phyloP scores from a whole-genome alignment of 1,140 invertebrate genomes.

The Holcopasites calliopsidis region DNA sequence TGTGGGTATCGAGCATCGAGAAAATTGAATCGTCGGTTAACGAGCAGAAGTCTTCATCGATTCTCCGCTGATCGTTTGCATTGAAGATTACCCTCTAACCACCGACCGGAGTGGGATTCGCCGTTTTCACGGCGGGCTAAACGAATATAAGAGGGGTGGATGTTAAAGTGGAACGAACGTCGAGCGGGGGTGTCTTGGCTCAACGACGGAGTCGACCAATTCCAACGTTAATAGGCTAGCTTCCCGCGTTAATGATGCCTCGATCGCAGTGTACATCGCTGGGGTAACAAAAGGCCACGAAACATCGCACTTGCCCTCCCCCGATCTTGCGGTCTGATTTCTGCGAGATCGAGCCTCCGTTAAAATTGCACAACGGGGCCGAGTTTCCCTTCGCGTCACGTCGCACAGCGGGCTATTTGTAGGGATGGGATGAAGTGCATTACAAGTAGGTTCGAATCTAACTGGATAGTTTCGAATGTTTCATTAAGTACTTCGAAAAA shows the following conservation, averaged over 20 bases:
- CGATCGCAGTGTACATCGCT: background rate
- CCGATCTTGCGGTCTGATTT: background rate
- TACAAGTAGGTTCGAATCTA: too few species aligned
- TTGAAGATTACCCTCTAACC: constrained; percentile 15
- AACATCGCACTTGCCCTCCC: too few species aligned
- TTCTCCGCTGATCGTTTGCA: constrained; percentile 19
- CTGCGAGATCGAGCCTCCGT: background rate
- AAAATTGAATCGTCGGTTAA: constrained; percentile 28
- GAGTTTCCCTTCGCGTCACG: too few species aligned
- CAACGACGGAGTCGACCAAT: constrained; percentile 7
- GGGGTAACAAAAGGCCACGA: background rate
- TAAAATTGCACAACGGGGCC: background rate
- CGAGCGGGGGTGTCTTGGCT: background rate
- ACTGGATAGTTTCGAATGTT: too few species aligned
- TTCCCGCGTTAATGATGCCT: background rate
- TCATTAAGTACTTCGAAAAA: too few species aligned
- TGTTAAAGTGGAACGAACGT: background rate
- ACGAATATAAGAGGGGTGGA: too few species aligned
- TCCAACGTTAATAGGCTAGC: background rate
- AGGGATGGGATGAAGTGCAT: too few species aligned
- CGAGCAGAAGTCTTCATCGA: constrained; percentile 24
- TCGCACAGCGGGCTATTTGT: too few species aligned
- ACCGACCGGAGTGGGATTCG: background rate
- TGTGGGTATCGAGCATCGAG: constrained; percentile 7
- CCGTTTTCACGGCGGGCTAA: background rate